These are phyloP conservation scores for Rhea pennata DNA, from an alignment of 2,113 vertebrate species.

Conservation along the genomic window DNA sequence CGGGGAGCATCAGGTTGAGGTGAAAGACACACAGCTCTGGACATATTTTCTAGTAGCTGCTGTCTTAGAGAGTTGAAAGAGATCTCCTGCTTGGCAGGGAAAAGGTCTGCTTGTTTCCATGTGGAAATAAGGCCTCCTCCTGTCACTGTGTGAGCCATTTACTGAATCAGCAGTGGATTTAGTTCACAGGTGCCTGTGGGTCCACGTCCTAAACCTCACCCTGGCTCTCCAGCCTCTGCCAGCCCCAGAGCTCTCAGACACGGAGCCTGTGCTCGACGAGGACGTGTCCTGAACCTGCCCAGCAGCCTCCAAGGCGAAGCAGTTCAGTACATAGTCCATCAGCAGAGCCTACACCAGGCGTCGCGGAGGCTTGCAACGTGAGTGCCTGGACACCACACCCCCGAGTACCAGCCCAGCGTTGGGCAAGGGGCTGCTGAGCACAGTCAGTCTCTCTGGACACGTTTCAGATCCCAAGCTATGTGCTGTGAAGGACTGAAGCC, in stretches of 20 bases:
- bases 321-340: neutral
- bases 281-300: neutral
- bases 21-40: neutral
- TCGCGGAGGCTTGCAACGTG: too few species aligned
- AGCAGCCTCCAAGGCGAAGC: neutral
- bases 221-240: neutral
- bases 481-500: neutral
- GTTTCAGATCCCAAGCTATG: neutral
- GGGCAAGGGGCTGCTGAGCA: neutral
- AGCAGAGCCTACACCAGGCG: fast-evolving
- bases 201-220: neutral
- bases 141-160: fast-evolving
- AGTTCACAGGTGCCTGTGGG: too few species aligned
- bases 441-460: neutral
- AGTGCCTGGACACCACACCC: neutral
- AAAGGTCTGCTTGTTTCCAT: neutral
- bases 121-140: neutral
- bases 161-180: fast-evolving
- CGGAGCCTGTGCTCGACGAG: neutral
- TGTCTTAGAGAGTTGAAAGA: neutral
- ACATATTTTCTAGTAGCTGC: neutral
- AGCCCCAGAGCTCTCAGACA: neutral
- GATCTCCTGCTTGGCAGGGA: neutral
- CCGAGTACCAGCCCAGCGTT: neutral
- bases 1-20: neutral